Conservation (phyloP, 2,888 invertebrate species). For the Phymatocera aterrima region DNA sequence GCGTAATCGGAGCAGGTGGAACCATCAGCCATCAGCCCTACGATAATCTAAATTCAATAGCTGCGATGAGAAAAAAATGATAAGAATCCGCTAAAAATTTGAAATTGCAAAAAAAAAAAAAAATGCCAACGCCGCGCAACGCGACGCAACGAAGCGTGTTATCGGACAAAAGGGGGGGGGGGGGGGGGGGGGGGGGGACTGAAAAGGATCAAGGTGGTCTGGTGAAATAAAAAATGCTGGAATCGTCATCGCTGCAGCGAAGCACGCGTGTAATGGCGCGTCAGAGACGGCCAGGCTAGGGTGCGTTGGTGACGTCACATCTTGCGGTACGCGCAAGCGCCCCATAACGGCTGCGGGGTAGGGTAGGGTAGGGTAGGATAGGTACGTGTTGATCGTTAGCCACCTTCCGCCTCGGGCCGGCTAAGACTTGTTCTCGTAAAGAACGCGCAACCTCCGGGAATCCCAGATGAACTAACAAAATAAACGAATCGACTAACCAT, state of each 20-base stretch:
- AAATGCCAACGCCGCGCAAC: no score
- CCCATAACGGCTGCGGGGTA: slow-evolving; percentile 39
- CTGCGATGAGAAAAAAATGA: no score
- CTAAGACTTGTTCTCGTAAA: slow-evolving; percentile 37
- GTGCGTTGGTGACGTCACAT: slow-evolving; percentile 60
- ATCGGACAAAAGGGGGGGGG: background rate
- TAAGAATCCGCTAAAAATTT: no score
- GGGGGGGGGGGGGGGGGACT: background rate
- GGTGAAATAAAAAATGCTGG: background rate
- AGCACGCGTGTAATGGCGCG: slow-evolving; percentile 27
- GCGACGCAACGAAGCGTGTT: background rate
- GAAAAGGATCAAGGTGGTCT: background rate
- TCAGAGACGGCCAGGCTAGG: background rate
- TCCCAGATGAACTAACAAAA: background rate
- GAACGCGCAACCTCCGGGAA: slow-evolving; percentile 11
- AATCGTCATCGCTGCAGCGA: background rate
- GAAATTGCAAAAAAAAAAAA: no score
- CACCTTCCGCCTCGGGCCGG: slow-evolving; percentile 50
- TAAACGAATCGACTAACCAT: background rate
- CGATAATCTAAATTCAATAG: no score
- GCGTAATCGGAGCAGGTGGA: no score
- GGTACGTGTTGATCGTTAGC: slow-evolving; percentile 67
- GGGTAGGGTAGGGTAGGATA: no score
- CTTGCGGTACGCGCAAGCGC: slow-evolving; percentile 54
- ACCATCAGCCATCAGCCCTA: no score